Conservation (phyloP, 2,888 invertebrate species). For the Zhuqinia jingwanae region DNA sequence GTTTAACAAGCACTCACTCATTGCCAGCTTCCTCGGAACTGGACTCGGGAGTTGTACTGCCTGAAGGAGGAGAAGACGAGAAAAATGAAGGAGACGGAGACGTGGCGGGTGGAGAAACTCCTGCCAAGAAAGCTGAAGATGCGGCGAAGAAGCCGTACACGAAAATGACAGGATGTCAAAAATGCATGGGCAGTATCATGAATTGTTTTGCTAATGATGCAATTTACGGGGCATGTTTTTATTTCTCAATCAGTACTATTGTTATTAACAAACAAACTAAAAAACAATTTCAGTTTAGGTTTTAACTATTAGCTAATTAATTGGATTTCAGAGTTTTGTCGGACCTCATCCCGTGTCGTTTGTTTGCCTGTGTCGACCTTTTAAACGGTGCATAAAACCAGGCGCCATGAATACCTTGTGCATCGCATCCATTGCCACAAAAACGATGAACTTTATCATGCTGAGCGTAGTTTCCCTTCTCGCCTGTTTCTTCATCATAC, state of each 20-base stretch:
- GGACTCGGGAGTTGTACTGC: too few species aligned
- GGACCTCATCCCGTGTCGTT: constrained; percentile 14
- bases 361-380: neutral
- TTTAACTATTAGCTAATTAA: too few species aligned
- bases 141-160: too few species aligned
- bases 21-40: too few species aligned
- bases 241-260: too few species aligned
- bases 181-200: neutral
- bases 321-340: constrained; percentile 22
- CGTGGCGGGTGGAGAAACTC: too few species aligned
- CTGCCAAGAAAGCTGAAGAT: too few species aligned
- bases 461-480: constrained; percentile 55
- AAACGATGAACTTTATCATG: constrained; percentile 72
- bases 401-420: constrained; percentile 25
- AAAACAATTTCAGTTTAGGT: too few species aligned
- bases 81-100: too few species aligned
- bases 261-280: too few species aligned
- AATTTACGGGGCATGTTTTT: constrained; percentile 21
- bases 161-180: neutral
- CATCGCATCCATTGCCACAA: constrained; percentile 68
- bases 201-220: neutral
- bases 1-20: too few species aligned
- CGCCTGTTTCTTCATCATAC: constrained; percentile 66
- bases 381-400: neutral
- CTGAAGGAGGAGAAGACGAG: too few species aligned